Percentiles rank a stretch among this genome's conserved stretches.
Evolutionary conservation across 2,113 vertebrate species (phyloP).

Genomic region (Tachuris rubrigastra): DNA sequence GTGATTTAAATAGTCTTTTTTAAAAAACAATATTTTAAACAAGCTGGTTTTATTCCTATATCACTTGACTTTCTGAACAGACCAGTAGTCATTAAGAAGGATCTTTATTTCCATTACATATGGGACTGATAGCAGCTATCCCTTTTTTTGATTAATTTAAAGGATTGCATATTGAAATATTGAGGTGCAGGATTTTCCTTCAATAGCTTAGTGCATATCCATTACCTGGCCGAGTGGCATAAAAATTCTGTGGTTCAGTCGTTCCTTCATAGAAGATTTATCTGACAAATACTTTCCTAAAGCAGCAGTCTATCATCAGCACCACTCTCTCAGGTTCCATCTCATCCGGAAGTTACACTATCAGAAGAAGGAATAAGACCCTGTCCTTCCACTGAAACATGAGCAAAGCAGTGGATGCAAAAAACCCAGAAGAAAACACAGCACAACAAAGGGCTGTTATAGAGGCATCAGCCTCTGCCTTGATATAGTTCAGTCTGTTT

Average conservation of each 20-base stretch:
- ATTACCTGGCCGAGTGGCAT: neutral
- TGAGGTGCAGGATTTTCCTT: neutral
- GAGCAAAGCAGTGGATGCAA: neutral
- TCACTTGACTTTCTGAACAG: neutral
- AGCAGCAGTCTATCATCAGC: neutral
- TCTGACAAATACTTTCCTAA: slow-evolving; percentile 1
- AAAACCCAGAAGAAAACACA: neutral
- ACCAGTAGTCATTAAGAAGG: neutral
- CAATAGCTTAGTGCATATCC: neutral
- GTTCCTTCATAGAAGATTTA: neutral
- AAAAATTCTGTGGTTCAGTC: neutral
- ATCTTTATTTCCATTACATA: neutral
- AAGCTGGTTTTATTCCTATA: neutral
- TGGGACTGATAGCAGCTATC: neutral
- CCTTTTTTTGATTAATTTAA: neutral
- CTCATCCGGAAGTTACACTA: neutral
- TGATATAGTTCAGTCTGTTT: neutral
- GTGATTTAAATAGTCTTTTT: neutral
- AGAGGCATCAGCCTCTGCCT: neutral
- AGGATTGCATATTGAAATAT: neutral
- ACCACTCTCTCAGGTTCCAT: neutral
- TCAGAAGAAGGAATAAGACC: neutral
- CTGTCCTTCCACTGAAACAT: neutral
- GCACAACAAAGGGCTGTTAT: neutral
- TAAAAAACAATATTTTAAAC: neutral